A percentile compares a stretch with the other conserved stretches of the same genome.
Evolutionary conservation across 2,888 invertebrate species (phyloP).

Genomic region (Orchesellides sinensis): DNA sequence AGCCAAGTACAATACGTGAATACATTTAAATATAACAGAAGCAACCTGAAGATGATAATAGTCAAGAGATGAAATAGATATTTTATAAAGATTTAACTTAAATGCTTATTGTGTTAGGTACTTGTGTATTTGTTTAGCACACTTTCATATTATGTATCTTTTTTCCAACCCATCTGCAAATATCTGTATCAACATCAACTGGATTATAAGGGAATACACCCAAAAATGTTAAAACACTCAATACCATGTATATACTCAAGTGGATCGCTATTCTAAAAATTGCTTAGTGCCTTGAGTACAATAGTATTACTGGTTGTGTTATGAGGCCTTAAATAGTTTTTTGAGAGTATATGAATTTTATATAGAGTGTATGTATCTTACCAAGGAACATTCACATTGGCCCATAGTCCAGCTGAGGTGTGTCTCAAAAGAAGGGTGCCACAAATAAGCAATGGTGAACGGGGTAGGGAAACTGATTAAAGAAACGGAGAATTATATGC

Average conservation of each 20-base stretch:
- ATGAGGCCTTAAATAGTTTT: no score
- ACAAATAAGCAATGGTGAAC: no score
- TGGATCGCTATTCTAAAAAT: neutral
- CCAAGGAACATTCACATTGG: constrained; percentile 25
- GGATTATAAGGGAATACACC: constrained; percentile 51
- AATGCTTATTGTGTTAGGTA: neutral
- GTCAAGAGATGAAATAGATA: constrained; percentile 43
- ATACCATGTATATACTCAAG: neutral
- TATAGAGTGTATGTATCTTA: no score
- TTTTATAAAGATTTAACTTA: neutral
- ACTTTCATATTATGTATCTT: neutral
- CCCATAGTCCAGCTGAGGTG: neutral
- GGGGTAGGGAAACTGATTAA: neutral
- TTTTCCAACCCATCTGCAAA: neutral
- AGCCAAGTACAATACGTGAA: neutral
- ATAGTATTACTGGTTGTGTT: no score
- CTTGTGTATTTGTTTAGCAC: constrained; percentile 3
- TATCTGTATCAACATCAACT: constrained; percentile 3
- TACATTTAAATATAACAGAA: neutral
- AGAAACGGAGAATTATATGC: neutral
- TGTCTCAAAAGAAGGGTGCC: constrained; percentile 17
- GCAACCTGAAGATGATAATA: neutral
- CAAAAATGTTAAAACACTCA: constrained; percentile 37
- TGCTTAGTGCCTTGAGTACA: no score
- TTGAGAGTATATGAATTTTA: no score